Evolutionary conservation across 2,113 vertebrate species (phyloP).

Genomic region (Ceyx melanurus): DNA sequence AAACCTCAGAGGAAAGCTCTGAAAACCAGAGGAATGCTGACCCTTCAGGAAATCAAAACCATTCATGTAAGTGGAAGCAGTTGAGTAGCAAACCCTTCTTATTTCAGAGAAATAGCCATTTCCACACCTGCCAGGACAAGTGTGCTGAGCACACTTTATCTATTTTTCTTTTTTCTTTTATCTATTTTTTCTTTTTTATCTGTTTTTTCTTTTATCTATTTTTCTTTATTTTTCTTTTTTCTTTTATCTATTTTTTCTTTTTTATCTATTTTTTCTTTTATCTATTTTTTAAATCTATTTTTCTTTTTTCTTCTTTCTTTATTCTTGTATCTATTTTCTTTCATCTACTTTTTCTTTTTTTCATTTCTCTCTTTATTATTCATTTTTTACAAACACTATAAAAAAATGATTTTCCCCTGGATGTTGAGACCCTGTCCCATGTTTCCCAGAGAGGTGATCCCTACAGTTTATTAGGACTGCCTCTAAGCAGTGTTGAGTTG

Average conservation of each 20-base stretch:
- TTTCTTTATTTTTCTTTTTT: too few relatives aligned
- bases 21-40: slow-evolving; percentile 87
- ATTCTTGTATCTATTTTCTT: background rate
- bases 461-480: background rate
- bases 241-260: too few relatives aligned
- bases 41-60: slow-evolving; percentile 87
- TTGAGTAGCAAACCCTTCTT: background rate
- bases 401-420: background rate
- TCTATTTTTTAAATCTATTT: rapidly evolving
- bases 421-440: background rate
- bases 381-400: too few relatives aligned
- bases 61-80: slow-evolving; percentile 86
- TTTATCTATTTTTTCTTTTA: background rate
- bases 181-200: background rate
- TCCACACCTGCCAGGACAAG: background rate
- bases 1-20: slow-evolving; percentile 84
- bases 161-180: background rate
- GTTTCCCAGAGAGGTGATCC: background rate
- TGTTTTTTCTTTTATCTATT: too few relatives aligned
- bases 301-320: too few relatives aligned
- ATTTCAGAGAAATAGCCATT: too few relatives aligned
- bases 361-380: too few relatives aligned
- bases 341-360: too few relatives aligned
- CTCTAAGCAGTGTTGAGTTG: background rate
- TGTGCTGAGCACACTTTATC: background rate